A percentile compares a stretch with the other conserved stretches of the same genome.
phyloP scores from a whole-genome alignment of 2,797 vertebrate genomes.

The Aldrovandia affinis region DNA sequence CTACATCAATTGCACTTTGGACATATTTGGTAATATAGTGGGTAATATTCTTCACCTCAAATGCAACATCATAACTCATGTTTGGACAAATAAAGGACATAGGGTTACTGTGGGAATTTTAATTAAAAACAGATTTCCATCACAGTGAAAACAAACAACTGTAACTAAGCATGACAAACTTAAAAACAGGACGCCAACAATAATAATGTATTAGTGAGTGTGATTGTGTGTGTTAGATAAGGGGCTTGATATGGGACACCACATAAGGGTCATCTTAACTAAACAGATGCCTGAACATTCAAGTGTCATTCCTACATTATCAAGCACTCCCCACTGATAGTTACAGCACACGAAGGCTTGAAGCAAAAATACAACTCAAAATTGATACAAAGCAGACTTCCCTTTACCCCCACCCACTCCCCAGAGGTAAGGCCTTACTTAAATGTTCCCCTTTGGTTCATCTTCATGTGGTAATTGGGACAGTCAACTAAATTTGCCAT shows the following conservation, averaged over 20 bases:
- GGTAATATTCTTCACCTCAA: background rate
- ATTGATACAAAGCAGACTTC: background rate
- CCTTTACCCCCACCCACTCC: background rate
- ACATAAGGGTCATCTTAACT: slow-evolving; percentile 54
- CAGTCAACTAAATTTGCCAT: background rate
- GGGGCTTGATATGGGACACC: slow-evolving; percentile 44
- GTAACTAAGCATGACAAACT: slow-evolving; percentile 35
- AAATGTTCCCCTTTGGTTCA: background rate
- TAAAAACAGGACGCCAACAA: slow-evolving; percentile 39
- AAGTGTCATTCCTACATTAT: slow-evolving; percentile 58
- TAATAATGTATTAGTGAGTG: slow-evolving; percentile 45
- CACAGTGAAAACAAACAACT: slow-evolving; percentile 36
- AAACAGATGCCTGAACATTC: slow-evolving; percentile 47
- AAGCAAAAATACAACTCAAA: slow-evolving; percentile 29
- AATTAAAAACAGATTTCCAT: slow-evolving; percentile 38
- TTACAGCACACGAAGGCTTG: slow-evolving; percentile 32
- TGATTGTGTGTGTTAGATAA: slow-evolving; percentile 73
- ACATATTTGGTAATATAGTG: no score
- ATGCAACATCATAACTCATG: slow-evolving; percentile 38
- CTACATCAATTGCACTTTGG: background rate
- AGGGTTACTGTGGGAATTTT: slow-evolving; percentile 36
- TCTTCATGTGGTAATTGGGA: background rate
- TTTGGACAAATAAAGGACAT: background rate
- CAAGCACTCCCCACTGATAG: slow-evolving; percentile 40
- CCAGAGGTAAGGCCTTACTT: background rate